Evolutionary conservation across 2,888 invertebrate genomes (phyloP), one percentile per base, ranked within the genome.

Genomic region (Amorpha juglandis): DNA sequence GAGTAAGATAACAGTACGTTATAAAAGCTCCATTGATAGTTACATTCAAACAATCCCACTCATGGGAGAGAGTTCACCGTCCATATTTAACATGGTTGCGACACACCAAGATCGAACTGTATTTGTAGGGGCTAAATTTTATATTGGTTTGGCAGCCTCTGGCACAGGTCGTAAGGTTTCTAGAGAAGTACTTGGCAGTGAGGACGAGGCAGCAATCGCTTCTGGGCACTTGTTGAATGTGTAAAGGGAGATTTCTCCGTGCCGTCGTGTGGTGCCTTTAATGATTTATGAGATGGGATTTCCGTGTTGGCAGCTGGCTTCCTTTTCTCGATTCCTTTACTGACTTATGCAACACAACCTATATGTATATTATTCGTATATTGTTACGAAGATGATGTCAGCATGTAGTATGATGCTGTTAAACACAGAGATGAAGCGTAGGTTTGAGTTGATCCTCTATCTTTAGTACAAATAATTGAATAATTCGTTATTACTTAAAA

Each of bases 21-120:
- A 65, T 21, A 65, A 65, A 65, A 48, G 58, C 48, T 58, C 64
- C 47, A 65, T 65, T 65, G 64, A 65, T 47, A 65, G 64, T n/a
- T 65, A 47, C 27, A 65, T 65, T 65, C 64, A 58, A 65, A 65
- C 64, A 65, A 58, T 64, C 64, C 53, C 52, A 52, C 64, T 42
- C 27, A 82, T 80, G 72, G 77, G 88, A 87, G 88, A 89, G 88
- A 89, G 88, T 84, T 78, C 75, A 80, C 81, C 82, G 79, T 82
- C 70, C 81, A 82, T 81, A 84, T 81, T 80, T 77, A 82, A 64
- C 27, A 53, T 35, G 12, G 35, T n/a, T 35, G 14, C 6, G 33
- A 58, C 11, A 55, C 62, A 35, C 51, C 19, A 69, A 81, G 75
- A 67, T 66, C 69, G 21, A 45, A 63, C 70, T 70, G 73, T 77